Percentiles rank a stretch among this genome's conserved stretches.
Conservation (phyloP, 1,140 invertebrate species). For the Pachypeltis micranthus region DNA sequence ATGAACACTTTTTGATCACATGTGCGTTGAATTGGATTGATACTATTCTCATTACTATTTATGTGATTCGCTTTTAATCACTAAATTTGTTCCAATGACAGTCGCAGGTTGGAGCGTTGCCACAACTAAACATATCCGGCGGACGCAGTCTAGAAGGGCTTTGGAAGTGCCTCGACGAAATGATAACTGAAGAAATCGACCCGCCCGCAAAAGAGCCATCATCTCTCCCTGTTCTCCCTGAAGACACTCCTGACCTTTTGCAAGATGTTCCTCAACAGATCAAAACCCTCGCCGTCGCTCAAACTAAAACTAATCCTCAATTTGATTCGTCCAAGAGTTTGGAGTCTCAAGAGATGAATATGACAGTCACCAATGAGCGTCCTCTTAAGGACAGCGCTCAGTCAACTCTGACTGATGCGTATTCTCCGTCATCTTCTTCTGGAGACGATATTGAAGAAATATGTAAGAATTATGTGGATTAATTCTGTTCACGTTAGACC, state of each 20-base stretch:
- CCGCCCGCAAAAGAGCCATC: neutral
- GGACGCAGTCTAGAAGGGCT: constrained; percentile 56
- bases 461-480: too few relatives aligned
- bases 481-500: too few relatives aligned
- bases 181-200: constrained; percentile 40
- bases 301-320: too few relatives aligned
- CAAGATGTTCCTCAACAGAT: too few relatives aligned
- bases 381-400: constrained; percentile 5
- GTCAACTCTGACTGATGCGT: neutral
- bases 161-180: constrained; percentile 58
- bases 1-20: neutral
- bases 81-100: neutral
- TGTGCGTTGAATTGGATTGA: neutral
- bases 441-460: constrained; percentile 13
- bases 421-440: neutral
- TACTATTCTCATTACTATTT: too few relatives aligned
- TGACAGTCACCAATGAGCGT: constrained; percentile 10
- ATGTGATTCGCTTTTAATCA: too few relatives aligned
- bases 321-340: too few relatives aligned
- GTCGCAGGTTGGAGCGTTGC: constrained; percentile 29
- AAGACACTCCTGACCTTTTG: too few relatives aligned
- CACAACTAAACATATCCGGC: constrained; percentile 59
- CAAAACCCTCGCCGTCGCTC: too few relatives aligned
- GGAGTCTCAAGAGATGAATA: too few relatives aligned
- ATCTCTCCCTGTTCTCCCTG: too few relatives aligned